These are phyloP conservation scores for Drosophila sp. DNA, from an alignment of 1,140 invertebrate species.

Conservation along the genomic window DNA sequence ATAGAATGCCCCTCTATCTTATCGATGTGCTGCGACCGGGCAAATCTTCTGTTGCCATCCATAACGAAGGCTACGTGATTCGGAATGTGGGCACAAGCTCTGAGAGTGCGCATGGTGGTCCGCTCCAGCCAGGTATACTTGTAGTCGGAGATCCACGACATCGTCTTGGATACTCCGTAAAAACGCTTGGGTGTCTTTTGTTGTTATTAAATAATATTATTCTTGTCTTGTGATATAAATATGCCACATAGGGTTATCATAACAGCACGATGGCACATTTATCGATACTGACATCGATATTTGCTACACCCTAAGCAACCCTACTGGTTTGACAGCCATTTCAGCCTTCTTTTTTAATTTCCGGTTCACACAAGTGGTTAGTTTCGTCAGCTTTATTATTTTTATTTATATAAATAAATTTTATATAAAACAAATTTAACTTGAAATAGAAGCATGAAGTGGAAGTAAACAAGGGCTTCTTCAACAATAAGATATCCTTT, in stretches of 20 bases:
- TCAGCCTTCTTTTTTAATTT: conserved; percentile 78
- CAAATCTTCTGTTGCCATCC: conserved; percentile 99
- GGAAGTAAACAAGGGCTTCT: background rate
- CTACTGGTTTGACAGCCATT: conserved; percentile 47
- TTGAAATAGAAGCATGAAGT: background rate
- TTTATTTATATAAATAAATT: conserved; percentile 35
- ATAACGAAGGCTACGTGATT: conserved; percentile 98
- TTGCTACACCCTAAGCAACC: conserved; percentile 3
- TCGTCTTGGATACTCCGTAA: conserved; percentile 63
- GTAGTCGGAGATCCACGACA: conserved; percentile 92
- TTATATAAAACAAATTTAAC: conserved; percentile 15
- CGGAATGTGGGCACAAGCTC: conserved; percentile 90
- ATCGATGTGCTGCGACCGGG: conserved; percentile 89
- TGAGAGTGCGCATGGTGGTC: conserved; percentile 90
- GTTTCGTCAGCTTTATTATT: conserved; percentile 41
- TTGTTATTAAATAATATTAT: conserved; percentile 2
- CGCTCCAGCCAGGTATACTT: conserved; percentile 90
- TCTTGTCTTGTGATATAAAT: conserved; percentile 1
- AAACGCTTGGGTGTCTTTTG: background rate
- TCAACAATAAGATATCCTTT: background rate
- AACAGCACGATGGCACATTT: conserved; percentile 7
- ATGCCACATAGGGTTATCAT: background rate
- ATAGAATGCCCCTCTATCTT: conserved; percentile 93
- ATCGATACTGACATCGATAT: background rate
- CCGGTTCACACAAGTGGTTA: conserved; percentile 79